Evolutionary conservation across 2,888 invertebrate species (phyloP), one percentile per base, ranked within the genome.

Genomic region (Spodoptera exigua): DNA sequence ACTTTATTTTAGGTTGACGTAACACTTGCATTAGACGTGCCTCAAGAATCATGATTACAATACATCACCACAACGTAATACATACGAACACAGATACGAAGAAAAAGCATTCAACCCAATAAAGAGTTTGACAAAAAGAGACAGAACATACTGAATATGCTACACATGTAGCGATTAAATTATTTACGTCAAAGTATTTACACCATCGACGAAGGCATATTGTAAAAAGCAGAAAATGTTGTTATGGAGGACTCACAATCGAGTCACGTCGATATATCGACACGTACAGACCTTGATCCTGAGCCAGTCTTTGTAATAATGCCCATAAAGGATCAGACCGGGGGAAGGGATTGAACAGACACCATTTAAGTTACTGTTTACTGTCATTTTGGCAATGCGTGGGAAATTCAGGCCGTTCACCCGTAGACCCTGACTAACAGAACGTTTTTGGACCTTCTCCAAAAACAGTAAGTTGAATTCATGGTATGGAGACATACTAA

Each of bases 371-470:
- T 81, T 65, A 62, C 47, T 63, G 72, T 71, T 63, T 61, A 67
- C 64, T 64, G 70, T 62, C 62, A 65, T 80, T 86, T 84, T 80
- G 69, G 80, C 74, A 58, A 61, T 61, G 89, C 89, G 93, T 92
- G 88, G 93, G 93, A 61, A n/a, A 78, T 73, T 76, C 74, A 82
- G 91, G 88, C 76, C 91, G 81, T 92, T 92, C 89, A 92, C 89
- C 91, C 83, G 82, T 60, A 76, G 79, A 78, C 74, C 80, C 87
- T 89, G 89, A 88, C 83, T 89, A 86, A 88, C 79, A 73, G 64
- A 72, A 61, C 78, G 76, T 67, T 78, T 84, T 89, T 89, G 91
- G 88, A 88, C 79, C 78, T 83, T 80, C 67, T 88, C 91, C 92
- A 91, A 90, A 91, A 86, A 81, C 82, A 83, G 88, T 78, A 83